phyloP scores from a whole-genome alignment of 2,113 vertebrate species.

The Neodon shergylaensis region DNA sequence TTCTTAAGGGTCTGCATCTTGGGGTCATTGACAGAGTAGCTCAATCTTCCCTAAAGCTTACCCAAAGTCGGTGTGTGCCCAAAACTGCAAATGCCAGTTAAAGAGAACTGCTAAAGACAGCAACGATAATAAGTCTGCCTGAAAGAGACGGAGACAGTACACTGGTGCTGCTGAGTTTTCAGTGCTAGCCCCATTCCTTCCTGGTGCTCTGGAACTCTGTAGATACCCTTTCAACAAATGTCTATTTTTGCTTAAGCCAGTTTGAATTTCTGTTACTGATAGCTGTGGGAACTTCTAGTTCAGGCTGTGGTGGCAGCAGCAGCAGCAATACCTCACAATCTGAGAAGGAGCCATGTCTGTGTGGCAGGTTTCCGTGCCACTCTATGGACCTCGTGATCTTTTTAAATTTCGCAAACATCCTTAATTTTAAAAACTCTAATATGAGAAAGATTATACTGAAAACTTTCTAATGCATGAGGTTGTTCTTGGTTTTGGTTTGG shows the following conservation, averaged over 20 bases:
- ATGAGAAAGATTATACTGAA: not conserved
- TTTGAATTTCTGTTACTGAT: slow-evolving; percentile 13
- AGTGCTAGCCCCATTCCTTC: not conserved
- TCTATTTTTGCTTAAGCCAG: slow-evolving; percentile 24
- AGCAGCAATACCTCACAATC: not conserved
- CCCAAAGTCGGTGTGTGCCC: not conserved
- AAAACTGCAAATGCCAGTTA: not conserved
- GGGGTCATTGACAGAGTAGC: not conserved
- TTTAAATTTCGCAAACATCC: not conserved
- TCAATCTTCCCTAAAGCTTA: not conserved
- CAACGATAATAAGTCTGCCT: not conserved
- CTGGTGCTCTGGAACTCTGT: not conserved
- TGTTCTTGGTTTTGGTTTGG: not conserved
- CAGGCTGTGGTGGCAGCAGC: not conserved
- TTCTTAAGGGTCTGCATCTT: not conserved
- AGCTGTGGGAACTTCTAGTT: not conserved
- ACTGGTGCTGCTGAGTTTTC: not conserved
- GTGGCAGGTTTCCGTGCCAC: not conserved
- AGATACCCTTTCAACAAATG: not conserved
- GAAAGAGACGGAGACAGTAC: not conserved
- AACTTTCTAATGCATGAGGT: not conserved
- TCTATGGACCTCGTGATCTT: not conserved
- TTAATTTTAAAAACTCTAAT: slow-evolving; percentile 40
- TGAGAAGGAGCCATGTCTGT: not conserved
- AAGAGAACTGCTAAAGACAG: not conserved